Percentiles rank a stretch among this genome's conserved stretches.
These are phyloP conservation scores for Apogon hyalosoma DNA, from an alignment of 2,797 vertebrate species.

Conservation along the genomic window DNA sequence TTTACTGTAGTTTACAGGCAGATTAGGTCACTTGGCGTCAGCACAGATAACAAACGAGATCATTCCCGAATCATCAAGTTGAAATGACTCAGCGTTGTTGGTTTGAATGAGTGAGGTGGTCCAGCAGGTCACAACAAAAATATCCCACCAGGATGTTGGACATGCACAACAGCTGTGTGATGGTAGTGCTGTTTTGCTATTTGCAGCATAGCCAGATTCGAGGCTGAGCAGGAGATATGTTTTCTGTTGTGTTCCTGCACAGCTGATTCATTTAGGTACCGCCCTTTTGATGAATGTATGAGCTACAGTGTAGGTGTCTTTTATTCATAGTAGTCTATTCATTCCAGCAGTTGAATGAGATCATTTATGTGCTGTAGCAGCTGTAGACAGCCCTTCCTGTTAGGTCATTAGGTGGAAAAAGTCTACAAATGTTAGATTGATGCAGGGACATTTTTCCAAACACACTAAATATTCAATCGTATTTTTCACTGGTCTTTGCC, in stretches of 20 bases:
- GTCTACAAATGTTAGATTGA: slow-evolving; percentile 49
- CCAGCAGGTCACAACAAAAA: slow-evolving; percentile 37
- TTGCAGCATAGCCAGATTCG: slow-evolving; percentile 25
- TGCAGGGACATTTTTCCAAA: slow-evolving; percentile 34
- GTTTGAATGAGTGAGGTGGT: slow-evolving; percentile 31
- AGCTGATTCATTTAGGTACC: slow-evolving; percentile 25
- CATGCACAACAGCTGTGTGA: slow-evolving; percentile 22
- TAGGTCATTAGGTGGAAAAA: slow-evolving; percentile 52
- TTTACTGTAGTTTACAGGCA: slow-evolving; percentile 33
- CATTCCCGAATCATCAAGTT: slow-evolving; percentile 61
- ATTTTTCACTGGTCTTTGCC: background rate
- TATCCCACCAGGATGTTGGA: slow-evolving; percentile 6
- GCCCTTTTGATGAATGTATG: slow-evolving; percentile 47
- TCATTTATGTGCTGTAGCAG: slow-evolving; percentile 56
- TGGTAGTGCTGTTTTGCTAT: slow-evolving; percentile 9
- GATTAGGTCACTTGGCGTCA: slow-evolving; percentile 55
- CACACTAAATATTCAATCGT: slow-evolving; percentile 11
- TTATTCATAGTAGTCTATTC: slow-evolving; percentile 66
- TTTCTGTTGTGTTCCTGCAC: slow-evolving; percentile 27
- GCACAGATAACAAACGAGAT: slow-evolving; percentile 46
- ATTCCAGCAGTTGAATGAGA: slow-evolving; percentile 57
- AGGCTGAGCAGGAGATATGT: slow-evolving; percentile 26
- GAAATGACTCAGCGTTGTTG: slow-evolving; percentile 70
- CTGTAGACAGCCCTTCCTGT: slow-evolving; percentile 56
- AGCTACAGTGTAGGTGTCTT: slow-evolving; percentile 13